Evolutionary conservation across 2,797 vertebrate species (phyloP).

Genomic region (Enteromius anoplus): DNA sequence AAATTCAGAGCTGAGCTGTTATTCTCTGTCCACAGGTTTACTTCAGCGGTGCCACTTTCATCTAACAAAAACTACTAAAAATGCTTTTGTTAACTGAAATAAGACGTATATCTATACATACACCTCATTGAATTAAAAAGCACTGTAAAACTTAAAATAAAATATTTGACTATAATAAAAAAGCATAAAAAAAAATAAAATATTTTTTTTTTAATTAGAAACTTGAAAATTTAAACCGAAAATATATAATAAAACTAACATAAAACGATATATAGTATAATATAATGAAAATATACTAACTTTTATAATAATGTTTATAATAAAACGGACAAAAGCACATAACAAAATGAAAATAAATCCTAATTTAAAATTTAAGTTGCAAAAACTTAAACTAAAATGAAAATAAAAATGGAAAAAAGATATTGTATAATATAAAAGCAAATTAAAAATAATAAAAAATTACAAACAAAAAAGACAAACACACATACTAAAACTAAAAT

Average conservation of each 20-base stretch:
- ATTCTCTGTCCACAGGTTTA: neutral
- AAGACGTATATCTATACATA: neutral
- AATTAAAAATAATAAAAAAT: neutral
- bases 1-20: neutral
- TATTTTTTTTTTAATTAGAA: too few relatives aligned
- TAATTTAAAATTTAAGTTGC: neutral
- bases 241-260: too few relatives aligned
- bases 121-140: too few relatives aligned
- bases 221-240: too few relatives aligned
- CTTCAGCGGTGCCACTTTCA: neutral
- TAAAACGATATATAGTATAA: too few relatives aligned
- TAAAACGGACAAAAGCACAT: neutral
- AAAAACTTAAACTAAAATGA: neutral
- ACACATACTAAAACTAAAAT: neutral
- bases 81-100: neutral
- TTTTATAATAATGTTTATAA: neutral
- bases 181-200: too few relatives aligned
- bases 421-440: neutral
- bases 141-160: neutral
- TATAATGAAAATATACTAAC: too few relatives aligned
- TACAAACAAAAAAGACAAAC: neutral
- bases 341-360: neutral
- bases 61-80: neutral
- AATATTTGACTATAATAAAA: neutral
- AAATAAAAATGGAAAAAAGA: neutral